These are phyloP conservation scores for Drosophila obscura DNA, from an alignment of 1,140 invertebrate genomes.

Conservation along the genomic window DNA sequence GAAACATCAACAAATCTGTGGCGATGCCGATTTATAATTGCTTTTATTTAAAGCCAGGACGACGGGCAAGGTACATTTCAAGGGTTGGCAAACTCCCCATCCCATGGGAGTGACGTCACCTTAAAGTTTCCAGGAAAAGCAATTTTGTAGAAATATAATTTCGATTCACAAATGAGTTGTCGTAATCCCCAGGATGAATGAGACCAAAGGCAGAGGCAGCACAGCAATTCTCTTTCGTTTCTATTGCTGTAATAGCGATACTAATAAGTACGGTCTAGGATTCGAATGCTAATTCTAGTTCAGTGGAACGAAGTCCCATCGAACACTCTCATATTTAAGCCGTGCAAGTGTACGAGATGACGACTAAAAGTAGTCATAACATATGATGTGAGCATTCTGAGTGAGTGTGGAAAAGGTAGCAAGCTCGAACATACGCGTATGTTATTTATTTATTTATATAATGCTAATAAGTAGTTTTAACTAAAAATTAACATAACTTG, in stretches of 20 bases:
- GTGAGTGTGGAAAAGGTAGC: too few relatives aligned
- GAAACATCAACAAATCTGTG: slow-evolving; percentile 43
- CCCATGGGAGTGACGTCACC: slow-evolving; percentile 25
- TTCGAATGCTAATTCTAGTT: too few relatives aligned
- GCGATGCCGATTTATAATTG: slow-evolving; percentile 58
- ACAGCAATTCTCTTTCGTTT: too few relatives aligned
- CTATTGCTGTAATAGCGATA: too few relatives aligned
- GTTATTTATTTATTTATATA: too few relatives aligned
- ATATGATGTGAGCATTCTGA: too few relatives aligned
- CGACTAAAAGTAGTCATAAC: too few relatives aligned
- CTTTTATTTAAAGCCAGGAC: slow-evolving; percentile 58
- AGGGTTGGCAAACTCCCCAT: not conserved
- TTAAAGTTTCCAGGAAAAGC: slow-evolving; percentile 19
- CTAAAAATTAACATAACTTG: too few relatives aligned
- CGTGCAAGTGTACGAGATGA: not conserved
- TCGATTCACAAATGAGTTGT: slow-evolving; percentile 22
- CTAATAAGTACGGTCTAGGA: too few relatives aligned
- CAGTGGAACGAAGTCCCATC: too few relatives aligned
- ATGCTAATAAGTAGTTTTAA: too few relatives aligned
- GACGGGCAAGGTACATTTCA: slow-evolving; percentile 8
- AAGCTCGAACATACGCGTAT: too few relatives aligned
- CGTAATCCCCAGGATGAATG: slow-evolving; percentile 23
- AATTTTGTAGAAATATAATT: slow-evolving; percentile 10
- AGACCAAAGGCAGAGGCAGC: not conserved
- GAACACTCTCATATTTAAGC: not conserved